These are phyloP conservation scores for Chrysolina oricalcia DNA, from an alignment of 2,888 invertebrate species.

Conservation along the genomic window DNA sequence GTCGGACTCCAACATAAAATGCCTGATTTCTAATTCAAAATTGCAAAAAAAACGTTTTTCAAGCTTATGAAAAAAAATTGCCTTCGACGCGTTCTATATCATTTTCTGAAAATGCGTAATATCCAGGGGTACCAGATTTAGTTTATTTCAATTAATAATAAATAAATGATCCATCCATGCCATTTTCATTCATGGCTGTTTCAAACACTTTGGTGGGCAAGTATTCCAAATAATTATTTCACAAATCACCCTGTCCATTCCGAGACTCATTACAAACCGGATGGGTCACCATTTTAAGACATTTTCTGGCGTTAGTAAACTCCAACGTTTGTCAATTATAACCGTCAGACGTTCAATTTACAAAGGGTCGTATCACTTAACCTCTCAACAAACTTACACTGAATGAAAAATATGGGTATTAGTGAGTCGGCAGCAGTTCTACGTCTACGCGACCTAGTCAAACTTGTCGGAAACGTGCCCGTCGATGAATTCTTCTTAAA, in stretches of 20 bases:
- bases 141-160: too few relatives aligned
- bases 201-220: not conserved
- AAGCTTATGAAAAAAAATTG: too few relatives aligned
- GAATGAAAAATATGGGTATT: slow-evolving; percentile 58
- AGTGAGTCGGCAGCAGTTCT: slow-evolving; percentile 27
- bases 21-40: too few relatives aligned
- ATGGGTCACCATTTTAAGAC: slow-evolving; percentile 42
- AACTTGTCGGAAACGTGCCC: slow-evolving; percentile 33
- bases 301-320: slow-evolving; percentile 46
- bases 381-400: slow-evolving; percentile 58
- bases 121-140: too few relatives aligned
- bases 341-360: slow-evolving; percentile 67
- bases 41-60: too few relatives aligned
- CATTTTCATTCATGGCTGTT: not conserved
- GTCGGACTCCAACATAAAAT: too few relatives aligned
- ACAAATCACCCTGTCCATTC: not conserved
- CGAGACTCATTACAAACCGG: slow-evolving; percentile 20
- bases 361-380: slow-evolving; percentile 68
- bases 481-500: slow-evolving; percentile 36
- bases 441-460: not conserved
- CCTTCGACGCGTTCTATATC: too few relatives aligned
- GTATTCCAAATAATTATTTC: not conserved
- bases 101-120: too few relatives aligned
- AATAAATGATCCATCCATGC: too few relatives aligned
- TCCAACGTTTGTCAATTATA: slow-evolving; percentile 51